Conservation (phyloP, 2,113 vertebrate genomes). For the Zapus hudsonius region DNA sequence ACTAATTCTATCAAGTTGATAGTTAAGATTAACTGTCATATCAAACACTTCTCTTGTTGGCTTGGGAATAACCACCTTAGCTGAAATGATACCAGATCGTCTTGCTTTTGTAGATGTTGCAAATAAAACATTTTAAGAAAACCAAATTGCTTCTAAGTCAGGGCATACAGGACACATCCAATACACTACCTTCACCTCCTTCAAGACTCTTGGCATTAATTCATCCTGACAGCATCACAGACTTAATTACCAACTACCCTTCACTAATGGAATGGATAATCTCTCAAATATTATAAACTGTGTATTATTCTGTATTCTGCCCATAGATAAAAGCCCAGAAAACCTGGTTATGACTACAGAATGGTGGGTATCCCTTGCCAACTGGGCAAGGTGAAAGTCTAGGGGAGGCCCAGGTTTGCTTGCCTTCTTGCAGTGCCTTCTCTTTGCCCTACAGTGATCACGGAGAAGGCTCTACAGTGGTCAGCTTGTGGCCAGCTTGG, state of each 20-base stretch:
- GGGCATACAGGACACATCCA: background rate
- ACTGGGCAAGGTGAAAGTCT: background rate
- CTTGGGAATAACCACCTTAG: background rate
- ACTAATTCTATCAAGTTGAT: too few relatives aligned
- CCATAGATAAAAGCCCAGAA: conserved; percentile 20
- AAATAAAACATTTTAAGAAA: conserved; percentile 39
- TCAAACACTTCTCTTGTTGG: background rate
- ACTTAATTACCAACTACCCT: background rate
- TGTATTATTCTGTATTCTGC: conserved; percentile 28
- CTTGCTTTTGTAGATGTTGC: conserved; percentile 29
- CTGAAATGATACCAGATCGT: background rate
- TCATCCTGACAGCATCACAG: background rate
- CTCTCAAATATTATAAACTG: conserved; percentile 13
- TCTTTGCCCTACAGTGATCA: conserved; percentile 40
- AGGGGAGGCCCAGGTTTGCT: background rate
- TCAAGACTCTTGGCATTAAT: background rate
- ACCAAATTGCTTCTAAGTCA: conserved; percentile 20
- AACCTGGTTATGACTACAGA: background rate
- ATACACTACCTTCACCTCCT: background rate
- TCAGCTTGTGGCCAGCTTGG: conserved; percentile 61
- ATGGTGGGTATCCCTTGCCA: background rate
- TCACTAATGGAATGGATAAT: conserved; percentile 35
- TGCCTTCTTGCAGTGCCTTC: background rate
- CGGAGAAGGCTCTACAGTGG: conserved; percentile 27
- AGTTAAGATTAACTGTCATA: background rate